Base-by-base conservation (phyloP, 1,140 invertebrate genomes). In the Drosophila triauraria region DNA sequence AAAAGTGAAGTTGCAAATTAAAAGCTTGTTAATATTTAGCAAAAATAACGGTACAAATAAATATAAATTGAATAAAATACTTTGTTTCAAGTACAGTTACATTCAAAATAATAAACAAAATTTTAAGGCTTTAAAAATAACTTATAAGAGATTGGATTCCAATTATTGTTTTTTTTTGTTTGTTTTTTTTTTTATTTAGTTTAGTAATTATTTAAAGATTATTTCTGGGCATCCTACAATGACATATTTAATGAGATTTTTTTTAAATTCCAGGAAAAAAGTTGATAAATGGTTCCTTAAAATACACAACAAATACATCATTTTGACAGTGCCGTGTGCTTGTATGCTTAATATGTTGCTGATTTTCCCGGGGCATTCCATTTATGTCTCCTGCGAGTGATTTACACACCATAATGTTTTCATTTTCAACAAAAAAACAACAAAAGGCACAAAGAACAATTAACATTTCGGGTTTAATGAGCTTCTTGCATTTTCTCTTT, bases 401-500 rank as follows among this genome's bases (percentile, higher is more conserved):
- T 56, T 56, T 56, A 65, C 42, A 44, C 57, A 6, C 15, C 27
- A 20, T 42, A 54, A 58, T 65, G 44, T 63, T 68, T 71, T 46
- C 58, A 51, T 62, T 76, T 60, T 51, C 25, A 35, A 44, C 43
- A 50, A 27, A 20, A 30, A 47, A 44, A n/a, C 42, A 53, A 35
- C 51, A 42, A 25, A 64, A 75, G 62, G 32, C 48, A 75, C 74
- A 76, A 76, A 75, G 67, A 70, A 56, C 67, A 70, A 70, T 70
- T 70, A 70, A 70, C 40, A 70, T 70, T 67, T 65, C 35, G 35
- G 25, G 12, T 63, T 67, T 70, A 70, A 70, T 70, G 63, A 62
- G 67, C 62, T 56, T 56, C 35, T 38, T 54, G 23, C 8, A 10
- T 30, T 15, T 35, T 13, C 30, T 4, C n/a, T 46, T 46, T 20